Conservation (phyloP, 2,888 invertebrate genomes). For the Rambutsinella grinnellia region DNA sequence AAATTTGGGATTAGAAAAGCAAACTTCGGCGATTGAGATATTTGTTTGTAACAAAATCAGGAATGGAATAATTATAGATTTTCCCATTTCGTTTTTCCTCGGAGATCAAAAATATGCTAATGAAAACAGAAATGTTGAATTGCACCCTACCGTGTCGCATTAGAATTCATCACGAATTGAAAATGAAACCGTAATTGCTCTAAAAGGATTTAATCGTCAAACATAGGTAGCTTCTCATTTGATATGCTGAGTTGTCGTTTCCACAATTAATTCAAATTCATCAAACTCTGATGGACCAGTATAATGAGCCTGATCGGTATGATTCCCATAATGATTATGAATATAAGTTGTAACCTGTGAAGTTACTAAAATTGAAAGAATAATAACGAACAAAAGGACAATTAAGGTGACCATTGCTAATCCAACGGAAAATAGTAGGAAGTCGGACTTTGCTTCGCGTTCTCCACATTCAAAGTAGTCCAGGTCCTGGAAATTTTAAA, state of each 20-base stretch:
- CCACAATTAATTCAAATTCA: constrained; percentile 40
- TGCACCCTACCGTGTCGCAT: too few relatives aligned
- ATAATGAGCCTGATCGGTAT: constrained; percentile 18
- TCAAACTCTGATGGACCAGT: constrained; percentile 38
- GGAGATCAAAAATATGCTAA: too few relatives aligned
- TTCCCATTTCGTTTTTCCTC: too few relatives aligned
- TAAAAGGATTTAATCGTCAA: too few relatives aligned
- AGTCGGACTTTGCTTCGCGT: constrained; percentile 53
- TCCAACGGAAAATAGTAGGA: constrained; percentile 47
- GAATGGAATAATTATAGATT: too few relatives aligned
- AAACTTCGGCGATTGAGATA: too few relatives aligned
- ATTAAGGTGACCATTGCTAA: constrained; percentile 45
- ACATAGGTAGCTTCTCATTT: constrained; percentile 26
- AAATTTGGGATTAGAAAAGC: too few relatives aligned
- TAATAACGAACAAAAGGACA: constrained; percentile 46
- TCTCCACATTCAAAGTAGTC: constrained; percentile 58
- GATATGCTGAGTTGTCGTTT: constrained; percentile 32
- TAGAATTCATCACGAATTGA: too few relatives aligned
- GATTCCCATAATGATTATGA: constrained; percentile 18
- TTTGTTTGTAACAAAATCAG: too few relatives aligned
- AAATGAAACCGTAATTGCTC: too few relatives aligned
- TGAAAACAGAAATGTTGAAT: too few relatives aligned
- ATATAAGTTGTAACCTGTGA: constrained; percentile 44
- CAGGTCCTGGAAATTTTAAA: constrained; percentile 40
- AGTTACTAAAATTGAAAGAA: constrained; percentile 55